A percentile compares a stretch with the other conserved stretches of the same genome.
Evolutionary conservation across 2,888 invertebrate genomes (phyloP).

Genomic region (Epistrophe eligans): DNA sequence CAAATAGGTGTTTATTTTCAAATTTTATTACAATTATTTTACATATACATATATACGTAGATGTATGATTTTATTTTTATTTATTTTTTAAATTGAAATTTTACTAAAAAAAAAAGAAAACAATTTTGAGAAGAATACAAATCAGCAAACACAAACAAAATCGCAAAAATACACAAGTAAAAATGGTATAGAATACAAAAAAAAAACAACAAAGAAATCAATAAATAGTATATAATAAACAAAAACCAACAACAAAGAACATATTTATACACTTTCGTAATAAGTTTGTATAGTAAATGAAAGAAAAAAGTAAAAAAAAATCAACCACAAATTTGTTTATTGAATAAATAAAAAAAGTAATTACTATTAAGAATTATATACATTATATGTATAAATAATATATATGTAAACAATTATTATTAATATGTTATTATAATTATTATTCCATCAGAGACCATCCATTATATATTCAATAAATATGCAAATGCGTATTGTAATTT

Average conservation of each 20-base stretch:
- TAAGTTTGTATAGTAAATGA: conserved; percentile 77
- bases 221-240: conserved; percentile 67
- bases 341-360: conserved; percentile 66
- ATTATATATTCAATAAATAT: conserved; percentile 56
- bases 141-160: conserved; percentile 68
- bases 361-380: conserved; percentile 75
- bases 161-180: conserved; percentile 65
- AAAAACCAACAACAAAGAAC: conserved; percentile 76
- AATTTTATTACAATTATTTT: conserved; percentile 28
- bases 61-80: conserved; percentile 10
- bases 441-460: conserved; percentile 69
- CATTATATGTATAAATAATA: conserved; percentile 75
- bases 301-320: conserved; percentile 75
- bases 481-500: conserved; percentile 66
- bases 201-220: conserved; percentile 76
- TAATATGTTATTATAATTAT: conserved; percentile 67
- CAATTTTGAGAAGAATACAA: conserved; percentile 76
- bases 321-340: conserved; percentile 69
- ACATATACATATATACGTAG: not conserved
- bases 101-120: conserved; percentile 41
- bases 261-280: conserved; percentile 77
- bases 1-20: conserved; percentile 53
- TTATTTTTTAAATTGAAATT: not conserved
- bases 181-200: conserved; percentile 62
- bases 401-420: conserved; percentile 73